These are phyloP conservation scores for Dicrostonyx torquatus DNA, from an alignment of 2,797 vertebrate genomes.

Conservation along the genomic window DNA sequence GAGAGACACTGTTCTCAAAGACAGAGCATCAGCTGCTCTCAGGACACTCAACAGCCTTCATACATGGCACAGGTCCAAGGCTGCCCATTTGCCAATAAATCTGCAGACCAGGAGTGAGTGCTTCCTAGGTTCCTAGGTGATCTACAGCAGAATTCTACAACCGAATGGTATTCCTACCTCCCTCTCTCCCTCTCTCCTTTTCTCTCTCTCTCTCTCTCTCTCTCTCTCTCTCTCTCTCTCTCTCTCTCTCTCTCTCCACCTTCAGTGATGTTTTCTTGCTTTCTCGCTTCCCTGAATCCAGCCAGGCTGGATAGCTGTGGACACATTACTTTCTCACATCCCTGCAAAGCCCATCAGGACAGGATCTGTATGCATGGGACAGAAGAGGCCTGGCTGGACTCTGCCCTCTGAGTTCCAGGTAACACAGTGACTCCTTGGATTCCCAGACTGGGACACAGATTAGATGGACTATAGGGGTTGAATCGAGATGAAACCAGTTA, in stretches of 20 bases:
- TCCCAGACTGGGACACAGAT: background rate
- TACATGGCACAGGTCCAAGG: background rate
- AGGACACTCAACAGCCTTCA: background rate
- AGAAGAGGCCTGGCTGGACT: background rate
- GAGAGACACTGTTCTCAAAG: background rate
- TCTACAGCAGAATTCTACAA: background rate
- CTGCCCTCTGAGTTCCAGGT: background rate
- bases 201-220: background rate
- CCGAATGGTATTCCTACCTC: background rate
- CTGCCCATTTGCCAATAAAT: background rate
- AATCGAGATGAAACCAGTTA: background rate
- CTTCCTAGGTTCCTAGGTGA: conserved; percentile 39
- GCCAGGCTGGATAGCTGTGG: background rate
- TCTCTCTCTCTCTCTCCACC: background rate
- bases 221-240: background rate
- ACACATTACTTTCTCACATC: background rate
- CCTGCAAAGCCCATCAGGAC: background rate
- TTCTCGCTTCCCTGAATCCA: background rate
- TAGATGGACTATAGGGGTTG: too few relatives aligned
- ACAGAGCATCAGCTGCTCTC: background rate
- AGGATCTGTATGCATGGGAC: rapidly evolving
- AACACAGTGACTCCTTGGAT: background rate
- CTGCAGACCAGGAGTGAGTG: background rate
- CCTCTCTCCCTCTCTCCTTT: rapidly evolving
- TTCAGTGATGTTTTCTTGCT: background rate